These are phyloP conservation scores for Poecilia velifera DNA, from an alignment of 2,797 vertebrate genomes.

Conservation along the genomic window DNA sequence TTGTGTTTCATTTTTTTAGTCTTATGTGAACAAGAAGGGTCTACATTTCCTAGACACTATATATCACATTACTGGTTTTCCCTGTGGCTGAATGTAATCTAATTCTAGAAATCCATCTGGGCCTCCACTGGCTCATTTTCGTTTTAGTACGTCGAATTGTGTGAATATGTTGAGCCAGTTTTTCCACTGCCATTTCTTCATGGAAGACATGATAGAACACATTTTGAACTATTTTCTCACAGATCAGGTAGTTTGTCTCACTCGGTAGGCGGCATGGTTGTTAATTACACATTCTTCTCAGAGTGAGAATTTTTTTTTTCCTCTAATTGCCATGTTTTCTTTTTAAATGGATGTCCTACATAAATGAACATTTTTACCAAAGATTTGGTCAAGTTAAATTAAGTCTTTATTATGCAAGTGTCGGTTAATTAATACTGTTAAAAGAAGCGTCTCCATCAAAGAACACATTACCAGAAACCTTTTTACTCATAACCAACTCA, in stretches of 20 bases:
- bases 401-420: neutral
- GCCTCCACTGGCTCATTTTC: neutral
- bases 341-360: neutral
- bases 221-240: neutral
- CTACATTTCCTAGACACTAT: neutral
- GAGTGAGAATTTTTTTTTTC: neutral
- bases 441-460: neutral
- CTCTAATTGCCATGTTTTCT: neutral
- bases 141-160: neutral
- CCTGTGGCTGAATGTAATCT: neutral
- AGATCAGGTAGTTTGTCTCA: neutral
- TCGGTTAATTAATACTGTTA: neutral
- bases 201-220: neutral
- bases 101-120: neutral
- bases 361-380: neutral
- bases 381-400: neutral
- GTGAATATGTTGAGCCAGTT: neutral
- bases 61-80: neutral
- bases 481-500: neutral
- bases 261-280: neutral
- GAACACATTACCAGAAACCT: neutral
- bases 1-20: neutral
- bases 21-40: neutral
- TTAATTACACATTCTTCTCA: neutral
- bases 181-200: neutral